These are phyloP conservation scores for Pachymerium ferrugineum DNA, from an alignment of 2,888 invertebrate species.

Conservation along the genomic window DNA sequence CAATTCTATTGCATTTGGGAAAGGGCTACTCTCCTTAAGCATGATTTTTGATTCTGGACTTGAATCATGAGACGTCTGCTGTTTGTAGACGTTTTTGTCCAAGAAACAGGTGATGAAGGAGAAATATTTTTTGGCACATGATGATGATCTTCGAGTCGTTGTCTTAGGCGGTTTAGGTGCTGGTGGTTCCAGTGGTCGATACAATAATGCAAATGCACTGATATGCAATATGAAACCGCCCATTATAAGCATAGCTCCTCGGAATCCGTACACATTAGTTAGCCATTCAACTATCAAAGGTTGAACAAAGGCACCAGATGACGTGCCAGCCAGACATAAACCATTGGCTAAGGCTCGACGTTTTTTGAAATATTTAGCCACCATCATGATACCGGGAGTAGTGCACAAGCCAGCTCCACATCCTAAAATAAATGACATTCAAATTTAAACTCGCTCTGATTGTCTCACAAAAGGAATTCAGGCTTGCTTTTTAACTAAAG, in stretches of 20 bases:
- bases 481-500: no score
- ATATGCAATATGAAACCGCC: slow-evolving; percentile 71
- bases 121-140: slow-evolving; percentile 20
- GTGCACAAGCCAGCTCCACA: slow-evolving; percentile 42
- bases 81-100: neutral
- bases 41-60: neutral
- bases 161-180: neutral
- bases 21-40: neutral
- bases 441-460: neutral
- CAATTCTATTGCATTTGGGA: neutral
- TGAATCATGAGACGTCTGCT: neutral
- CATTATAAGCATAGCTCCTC: slow-evolving; percentile 64
- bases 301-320: slow-evolving; percentile 59
- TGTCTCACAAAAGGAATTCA: neutral
- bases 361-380: slow-evolving; percentile 63
- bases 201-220: slow-evolving; percentile 64
- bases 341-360: slow-evolving; percentile 68
- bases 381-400: slow-evolving; percentile 58
- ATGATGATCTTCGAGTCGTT: neutral
- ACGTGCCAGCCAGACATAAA: slow-evolving; percentile 67
- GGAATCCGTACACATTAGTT: slow-evolving; percentile 47
- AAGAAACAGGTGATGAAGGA: slow-evolving; percentile 16
- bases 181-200: slow-evolving; percentile 55
- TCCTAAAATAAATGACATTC: slow-evolving; percentile 37
- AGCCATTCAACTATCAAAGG: slow-evolving; percentile 41